Base-by-base conservation (phyloP, 2,113 vertebrate genomes). In the Burhinus bistriatus region DNA sequence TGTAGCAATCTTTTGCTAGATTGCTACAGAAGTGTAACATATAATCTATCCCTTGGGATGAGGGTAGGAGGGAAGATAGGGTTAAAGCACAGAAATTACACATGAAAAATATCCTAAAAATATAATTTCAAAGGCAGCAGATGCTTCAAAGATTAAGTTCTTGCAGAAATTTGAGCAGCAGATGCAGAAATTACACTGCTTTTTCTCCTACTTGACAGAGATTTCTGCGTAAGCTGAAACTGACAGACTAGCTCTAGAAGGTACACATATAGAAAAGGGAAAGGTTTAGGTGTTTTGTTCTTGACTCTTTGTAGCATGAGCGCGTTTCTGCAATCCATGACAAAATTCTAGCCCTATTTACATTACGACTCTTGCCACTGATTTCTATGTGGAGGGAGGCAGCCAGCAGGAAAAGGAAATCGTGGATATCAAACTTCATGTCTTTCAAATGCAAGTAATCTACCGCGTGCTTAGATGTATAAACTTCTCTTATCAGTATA, bases 31-130 rank as follows among this genome's bases (percentile, higher is more conserved):
- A 75, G 38, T 2, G 4, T 72, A 45, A 90, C 12, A 27, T 32
- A 21, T 85, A 54, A 84, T 54, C 23, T 42, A 15, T 77, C 75
- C 32, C 52, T 64, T 34, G 12, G 27, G 9, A 23, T 6, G 6
- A 6, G 12, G 4, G 16, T 1, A 54, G 12, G 2, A 4, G 5
- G 12, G 14, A 52, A 51, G 8, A 64, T 9, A 19, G 16, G 7
- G 26, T 34, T 82, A 58, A 81, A 89, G 21, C 61, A 81, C 12
- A 84, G 58, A 87, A 62, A 36, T 17, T 15, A 9, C 16, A 83
- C 21, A 30, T 22, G 10, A 68, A 36, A 83, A 51, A 6, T 20
- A n/a, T 34, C 72, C 26, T 59, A 34, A 77, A 77, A 77, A 69
- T 36, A 17, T 5, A 27, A 40, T 3, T 5, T 27, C n/a, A 64